A percentile compares a stretch with the other conserved stretches of the same genome.
phyloP scores from a whole-genome alignment of 2,113 vertebrate genomes.

The Coracopsis vasa region DNA sequence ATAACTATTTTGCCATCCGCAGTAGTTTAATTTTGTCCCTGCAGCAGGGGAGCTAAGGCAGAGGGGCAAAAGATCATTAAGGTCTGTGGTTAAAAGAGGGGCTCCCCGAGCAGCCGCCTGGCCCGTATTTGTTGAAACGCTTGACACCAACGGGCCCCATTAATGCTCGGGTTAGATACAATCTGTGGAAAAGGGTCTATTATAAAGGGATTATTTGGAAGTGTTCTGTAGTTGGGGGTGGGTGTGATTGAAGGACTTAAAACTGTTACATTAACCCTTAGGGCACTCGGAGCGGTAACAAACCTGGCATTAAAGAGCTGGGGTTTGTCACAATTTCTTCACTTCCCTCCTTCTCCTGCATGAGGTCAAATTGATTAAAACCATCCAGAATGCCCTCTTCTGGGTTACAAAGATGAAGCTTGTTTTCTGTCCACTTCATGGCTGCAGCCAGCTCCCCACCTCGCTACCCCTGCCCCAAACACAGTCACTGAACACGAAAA shows the following conservation, averaged over 20 bases:
- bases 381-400: constrained; percentile 22
- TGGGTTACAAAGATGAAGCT: neutral
- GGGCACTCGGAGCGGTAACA: constrained; percentile 30
- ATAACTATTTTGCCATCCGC: constrained; percentile 42
- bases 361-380: constrained; percentile 57
- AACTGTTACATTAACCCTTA: constrained; percentile 44
- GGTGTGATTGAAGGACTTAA: constrained; percentile 56
- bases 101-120: neutral
- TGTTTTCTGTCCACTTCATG: neutral
- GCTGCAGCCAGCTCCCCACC: neutral
- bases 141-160: constrained; percentile 53
- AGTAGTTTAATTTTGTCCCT: constrained; percentile 59
- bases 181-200: constrained; percentile 57
- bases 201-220: constrained; percentile 62
- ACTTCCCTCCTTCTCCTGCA: constrained; percentile 8
- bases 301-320: constrained; percentile 40
- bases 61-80: constrained; percentile 66
- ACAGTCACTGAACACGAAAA: neutral
- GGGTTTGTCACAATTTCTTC: neutral
- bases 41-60: constrained; percentile 54
- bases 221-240: constrained; percentile 48
- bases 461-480: neutral
- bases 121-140: constrained; percentile 39
- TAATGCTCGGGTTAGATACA: constrained; percentile 60
- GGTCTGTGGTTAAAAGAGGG: neutral